Evolutionary conservation across 2,797 vertebrate genomes (phyloP).

Genomic region (Liparis tanakae): DNA sequence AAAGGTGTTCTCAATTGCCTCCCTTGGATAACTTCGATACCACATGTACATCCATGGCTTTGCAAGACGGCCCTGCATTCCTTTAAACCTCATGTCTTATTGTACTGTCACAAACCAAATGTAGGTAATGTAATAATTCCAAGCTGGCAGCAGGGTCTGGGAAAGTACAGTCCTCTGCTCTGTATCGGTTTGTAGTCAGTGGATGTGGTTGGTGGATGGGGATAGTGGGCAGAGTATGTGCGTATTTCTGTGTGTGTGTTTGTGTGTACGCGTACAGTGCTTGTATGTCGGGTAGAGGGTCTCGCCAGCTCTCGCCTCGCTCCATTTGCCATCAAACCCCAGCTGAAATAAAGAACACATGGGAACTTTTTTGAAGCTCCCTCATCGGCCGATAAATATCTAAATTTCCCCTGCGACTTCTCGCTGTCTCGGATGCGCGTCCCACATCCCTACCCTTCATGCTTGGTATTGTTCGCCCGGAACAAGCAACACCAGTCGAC

Average conservation of each 20-base stretch:
- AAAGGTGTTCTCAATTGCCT: conserved; percentile 49
- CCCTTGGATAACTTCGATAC: conserved; percentile 33
- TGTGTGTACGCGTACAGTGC: conserved; percentile 30
- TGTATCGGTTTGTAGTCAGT: conserved; percentile 58
- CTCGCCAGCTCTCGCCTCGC: conserved; percentile 72
- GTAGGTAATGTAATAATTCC: conserved; percentile 62
- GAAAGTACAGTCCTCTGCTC: conserved; percentile 65
- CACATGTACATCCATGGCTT: conserved; percentile 40
- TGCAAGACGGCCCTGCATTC: conserved; percentile 40
- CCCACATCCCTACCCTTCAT: conserved; percentile 62
- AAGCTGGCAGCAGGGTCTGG: conserved; percentile 63
- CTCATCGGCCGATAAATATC: conserved; percentile 60
- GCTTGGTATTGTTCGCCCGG: conserved; percentile 74
- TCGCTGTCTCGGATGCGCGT: conserved; percentile 59
- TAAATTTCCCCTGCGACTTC: conserved; percentile 62
- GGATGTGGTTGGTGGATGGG: conserved; percentile 65
- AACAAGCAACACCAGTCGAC: conserved; percentile 80
- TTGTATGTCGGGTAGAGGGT: conserved; percentile 47
- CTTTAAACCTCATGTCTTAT: conserved; percentile 57
- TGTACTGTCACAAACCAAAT: conserved; percentile 65
- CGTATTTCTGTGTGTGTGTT: conserved; percentile 48
- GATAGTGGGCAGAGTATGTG: conserved; percentile 46
- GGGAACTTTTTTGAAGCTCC: conserved; percentile 71
- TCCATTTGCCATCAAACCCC: conserved; percentile 82
- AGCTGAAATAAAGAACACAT: conserved; percentile 82